Evolutionary conservation across 2,113 vertebrate species (phyloP).

Genomic region (Asarcornis scutulata): DNA sequence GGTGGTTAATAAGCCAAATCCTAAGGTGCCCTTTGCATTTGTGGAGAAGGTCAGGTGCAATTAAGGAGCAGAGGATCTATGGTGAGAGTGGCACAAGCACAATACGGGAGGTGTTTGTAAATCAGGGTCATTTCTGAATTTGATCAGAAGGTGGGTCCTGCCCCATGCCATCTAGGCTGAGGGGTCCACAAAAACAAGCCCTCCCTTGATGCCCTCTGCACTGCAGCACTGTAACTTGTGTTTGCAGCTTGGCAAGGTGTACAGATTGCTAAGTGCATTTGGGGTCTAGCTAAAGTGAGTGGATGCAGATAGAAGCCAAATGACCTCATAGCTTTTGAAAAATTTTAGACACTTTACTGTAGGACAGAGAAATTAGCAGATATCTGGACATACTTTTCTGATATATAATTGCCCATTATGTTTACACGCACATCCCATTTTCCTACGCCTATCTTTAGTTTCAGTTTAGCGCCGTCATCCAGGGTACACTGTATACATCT

Average conservation of each 20-base stretch:
- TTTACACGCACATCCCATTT: background rate
- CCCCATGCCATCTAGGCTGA: background rate
- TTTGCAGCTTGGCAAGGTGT: background rate
- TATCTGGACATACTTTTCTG: background rate
- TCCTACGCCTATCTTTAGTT: background rate
- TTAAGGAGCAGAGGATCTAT: background rate
- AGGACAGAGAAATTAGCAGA: background rate
- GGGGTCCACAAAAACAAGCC: background rate
- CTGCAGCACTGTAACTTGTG: background rate
- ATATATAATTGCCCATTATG: background rate
- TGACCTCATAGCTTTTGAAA: background rate
- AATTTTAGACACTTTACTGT: background rate
- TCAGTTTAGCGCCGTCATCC: background rate
- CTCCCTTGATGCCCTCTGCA: background rate
- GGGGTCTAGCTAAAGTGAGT: background rate
- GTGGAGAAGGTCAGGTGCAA: constrained; percentile 43
- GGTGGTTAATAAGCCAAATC: constrained; percentile 50
- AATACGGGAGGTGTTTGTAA: background rate
- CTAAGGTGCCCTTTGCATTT: constrained; percentile 28
- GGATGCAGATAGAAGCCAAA: background rate
- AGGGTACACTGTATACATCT: background rate
- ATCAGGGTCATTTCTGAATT: background rate
- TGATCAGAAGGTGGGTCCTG: background rate
- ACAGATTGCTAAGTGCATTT: background rate
- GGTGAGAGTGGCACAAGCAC: background rate